Base-by-base conservation (phyloP, 1,140 invertebrate genomes). In the Spodoptera frugiperda region DNA sequence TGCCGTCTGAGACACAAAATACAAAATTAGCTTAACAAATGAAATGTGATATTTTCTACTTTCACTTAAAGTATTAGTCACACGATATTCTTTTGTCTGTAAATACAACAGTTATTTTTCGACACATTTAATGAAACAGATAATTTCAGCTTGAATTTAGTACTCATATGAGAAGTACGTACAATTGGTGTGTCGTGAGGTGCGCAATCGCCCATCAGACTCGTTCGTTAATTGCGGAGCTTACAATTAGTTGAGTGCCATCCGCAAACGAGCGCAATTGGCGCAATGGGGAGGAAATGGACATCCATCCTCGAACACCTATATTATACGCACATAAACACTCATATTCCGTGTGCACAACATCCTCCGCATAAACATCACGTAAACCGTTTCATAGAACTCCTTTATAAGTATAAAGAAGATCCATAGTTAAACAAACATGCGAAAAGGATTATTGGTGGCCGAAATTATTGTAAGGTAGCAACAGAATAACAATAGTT, bases 261-360 rank as follows among this genome's bases (percentile, higher is more conserved):
- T 85, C 83, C 80, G 77, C 84, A 89, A 91, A 92, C 86, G 84
- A 91, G 87, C 91, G 78, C 90, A 93, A 93, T 92, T 93, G 89
- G 84, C 83, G 83, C 86, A 90, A 91, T 89, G 79, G 84, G 81
- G 83, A 91, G 91, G 89, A 93, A 91, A 88, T 89, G 84, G 84
- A 81, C 89, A 85, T 88, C 78, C 87, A 88, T 87, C 82, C 87
- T 82, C 77, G 54, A 82, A 81, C 68, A 84, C 63, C 75, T 81
- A 79, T 76, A 76, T 70, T 61, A 59, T 49, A 73, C 39, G 21
- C 17, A 49, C 55, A 48, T 48, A 72, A 61, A 72, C 68, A 72
- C 68, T 44, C 53, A 25, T 49, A 25, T 48, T 17, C 25, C 21
- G 17, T 48, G 17, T 14, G 19, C 39, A 67, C 19, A 67, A 67